phyloP scores from a whole-genome alignment of 2,113 vertebrate genomes.

The Strigops habroptila region DNA sequence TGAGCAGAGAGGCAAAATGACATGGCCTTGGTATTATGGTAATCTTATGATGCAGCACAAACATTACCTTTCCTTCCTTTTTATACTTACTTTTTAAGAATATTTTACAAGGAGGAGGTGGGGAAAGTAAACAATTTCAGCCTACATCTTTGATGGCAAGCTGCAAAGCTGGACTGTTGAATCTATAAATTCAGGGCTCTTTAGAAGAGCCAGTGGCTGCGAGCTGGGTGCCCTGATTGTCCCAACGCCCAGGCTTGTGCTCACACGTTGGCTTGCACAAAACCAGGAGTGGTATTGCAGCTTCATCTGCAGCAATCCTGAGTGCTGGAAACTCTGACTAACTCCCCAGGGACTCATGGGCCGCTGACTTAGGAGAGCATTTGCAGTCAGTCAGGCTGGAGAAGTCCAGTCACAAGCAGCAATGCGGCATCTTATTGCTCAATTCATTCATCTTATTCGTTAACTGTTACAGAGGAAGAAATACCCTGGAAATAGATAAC shows the following conservation, averaged over 20 bases:
- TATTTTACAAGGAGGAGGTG: not conserved
- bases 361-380: not conserved
- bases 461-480: not conserved
- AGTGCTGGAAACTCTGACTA: not conserved
- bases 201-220: not conserved
- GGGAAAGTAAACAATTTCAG: not conserved
- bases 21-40: not conserved
- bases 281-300: not conserved
- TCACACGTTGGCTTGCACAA: fast-evolving
- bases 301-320: not conserved
- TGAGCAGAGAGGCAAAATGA: not conserved
- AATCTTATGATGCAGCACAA: not conserved
- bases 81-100: not conserved
- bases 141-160: not conserved
- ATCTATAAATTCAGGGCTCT: not conserved
- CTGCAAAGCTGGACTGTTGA: not conserved
- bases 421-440: not conserved
- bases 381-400: not conserved
- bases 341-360: not conserved
- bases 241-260: not conserved
- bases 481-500: not conserved
- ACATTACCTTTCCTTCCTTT: not conserved
- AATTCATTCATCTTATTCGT: not conserved
- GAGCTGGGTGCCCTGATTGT: not conserved
- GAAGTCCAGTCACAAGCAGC: not conserved